phyloP scores from a whole-genome alignment of 2,888 invertebrate genomes.

The Trissolcus brochymenae region DNA sequence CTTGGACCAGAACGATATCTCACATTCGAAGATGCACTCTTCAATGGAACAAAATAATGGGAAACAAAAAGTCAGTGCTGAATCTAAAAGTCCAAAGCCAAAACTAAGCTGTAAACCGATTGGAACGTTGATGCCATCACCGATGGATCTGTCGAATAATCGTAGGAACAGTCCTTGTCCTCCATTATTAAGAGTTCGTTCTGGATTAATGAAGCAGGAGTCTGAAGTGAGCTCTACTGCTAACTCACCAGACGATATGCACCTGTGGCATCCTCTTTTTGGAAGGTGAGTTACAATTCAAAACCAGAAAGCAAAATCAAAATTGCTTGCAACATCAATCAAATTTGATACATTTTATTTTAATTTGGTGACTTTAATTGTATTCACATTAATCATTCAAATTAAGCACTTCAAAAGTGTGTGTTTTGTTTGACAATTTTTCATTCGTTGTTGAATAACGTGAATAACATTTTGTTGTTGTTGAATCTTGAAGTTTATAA shows the following conservation, averaged over 20 bases:
- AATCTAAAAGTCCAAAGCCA: constrained; percentile 63
- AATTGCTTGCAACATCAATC: too few relatives aligned
- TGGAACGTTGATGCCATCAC: constrained; percentile 72
- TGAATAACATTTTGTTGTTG: background rate
- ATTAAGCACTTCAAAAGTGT: too few relatives aligned
- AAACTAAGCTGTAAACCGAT: constrained; percentile 74
- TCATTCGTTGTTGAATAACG: background rate
- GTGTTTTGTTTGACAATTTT: too few relatives aligned
- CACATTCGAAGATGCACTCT: constrained; percentile 41
- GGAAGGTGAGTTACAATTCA: constrained; percentile 82
- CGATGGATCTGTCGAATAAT: constrained; percentile 71
- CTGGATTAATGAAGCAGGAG: constrained; percentile 71
- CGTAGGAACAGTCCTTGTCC: constrained; percentile 65
- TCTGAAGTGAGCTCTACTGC: constrained; percentile 73
- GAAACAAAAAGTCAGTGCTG: constrained; percentile 34
- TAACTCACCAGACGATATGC: constrained; percentile 76
- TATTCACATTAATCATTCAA: too few relatives aligned
- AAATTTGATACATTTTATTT: too few relatives aligned
- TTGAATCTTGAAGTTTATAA: background rate
- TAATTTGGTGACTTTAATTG: too few relatives aligned
- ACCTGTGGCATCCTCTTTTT: constrained; percentile 90
- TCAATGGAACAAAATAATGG: constrained; percentile 29
- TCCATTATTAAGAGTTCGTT: constrained; percentile 70
- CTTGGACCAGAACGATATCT: constrained; percentile 69
- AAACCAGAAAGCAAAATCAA: too few relatives aligned